These are phyloP conservation scores for Oreochromis spilurus DNA, from an alignment of 2,113 vertebrate genomes.

Conservation along the genomic window DNA sequence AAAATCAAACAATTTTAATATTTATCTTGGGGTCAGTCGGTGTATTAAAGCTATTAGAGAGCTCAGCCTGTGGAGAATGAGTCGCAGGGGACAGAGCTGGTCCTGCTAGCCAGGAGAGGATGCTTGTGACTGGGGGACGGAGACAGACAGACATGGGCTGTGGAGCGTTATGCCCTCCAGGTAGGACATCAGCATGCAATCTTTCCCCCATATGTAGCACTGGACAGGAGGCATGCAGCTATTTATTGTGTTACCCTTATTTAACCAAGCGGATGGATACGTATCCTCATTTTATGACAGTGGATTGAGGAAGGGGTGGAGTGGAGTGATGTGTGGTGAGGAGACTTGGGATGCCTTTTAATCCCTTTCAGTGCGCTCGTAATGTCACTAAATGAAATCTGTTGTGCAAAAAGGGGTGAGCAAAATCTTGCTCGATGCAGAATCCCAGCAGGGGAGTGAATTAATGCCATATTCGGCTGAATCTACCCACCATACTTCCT, in stretches of 20 bases:
- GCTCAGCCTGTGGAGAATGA: constrained; percentile 3
- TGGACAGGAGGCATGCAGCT: neutral
- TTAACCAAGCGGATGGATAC: neutral
- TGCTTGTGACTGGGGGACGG: constrained; percentile 37
- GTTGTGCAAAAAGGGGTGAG: neutral
- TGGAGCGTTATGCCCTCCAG: constrained; percentile 63
- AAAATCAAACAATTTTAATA: neutral
- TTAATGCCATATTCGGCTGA: neutral
- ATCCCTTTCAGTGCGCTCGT: neutral
- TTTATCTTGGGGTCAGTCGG: neutral
- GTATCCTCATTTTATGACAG: neutral
- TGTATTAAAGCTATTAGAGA: neutral
- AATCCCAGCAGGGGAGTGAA: neutral
- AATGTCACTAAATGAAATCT: neutral
- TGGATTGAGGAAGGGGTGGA: neutral
- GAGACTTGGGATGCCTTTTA: neutral
- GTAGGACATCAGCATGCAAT: constrained; percentile 37
- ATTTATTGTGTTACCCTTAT: neutral
- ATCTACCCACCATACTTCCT: neutral
- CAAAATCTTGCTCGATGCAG: neutral
- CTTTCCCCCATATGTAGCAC: neutral
- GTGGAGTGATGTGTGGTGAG: neutral
- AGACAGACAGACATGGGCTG: constrained; percentile 55
- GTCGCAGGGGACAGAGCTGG: neutral
- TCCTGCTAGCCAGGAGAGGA: constrained; percentile 39